Conservation (phyloP, 2,888 invertebrate species). For the Hyposoter didymator region DNA sequence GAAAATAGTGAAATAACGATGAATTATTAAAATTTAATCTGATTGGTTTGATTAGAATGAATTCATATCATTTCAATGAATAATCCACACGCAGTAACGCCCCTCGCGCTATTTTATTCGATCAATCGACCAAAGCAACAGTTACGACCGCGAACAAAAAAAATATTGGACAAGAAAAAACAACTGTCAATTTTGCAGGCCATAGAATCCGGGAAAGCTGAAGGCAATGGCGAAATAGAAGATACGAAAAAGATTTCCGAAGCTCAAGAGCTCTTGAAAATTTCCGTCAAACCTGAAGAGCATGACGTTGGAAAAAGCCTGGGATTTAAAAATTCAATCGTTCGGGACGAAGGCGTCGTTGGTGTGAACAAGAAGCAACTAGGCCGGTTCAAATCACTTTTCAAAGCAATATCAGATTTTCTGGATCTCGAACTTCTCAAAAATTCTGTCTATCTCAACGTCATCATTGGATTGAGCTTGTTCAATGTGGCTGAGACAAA, state of each 20-base stretch:
- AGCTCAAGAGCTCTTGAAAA: constrained; percentile 52
- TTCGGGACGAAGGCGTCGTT: constrained; percentile 4
- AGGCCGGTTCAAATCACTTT: constrained; percentile 25
- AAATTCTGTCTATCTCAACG: constrained; percentile 74
- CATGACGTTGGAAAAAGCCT: not conserved
- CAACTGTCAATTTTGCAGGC: constrained; percentile 46
- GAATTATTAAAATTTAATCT: not conserved
- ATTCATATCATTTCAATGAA: not conserved
- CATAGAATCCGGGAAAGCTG: constrained; percentile 33
- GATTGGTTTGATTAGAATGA: not conserved
- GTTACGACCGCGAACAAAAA: constrained; percentile 12
- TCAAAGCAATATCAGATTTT: constrained; percentile 64
- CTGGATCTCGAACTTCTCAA: constrained; percentile 76
- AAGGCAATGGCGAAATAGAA: constrained; percentile 12
- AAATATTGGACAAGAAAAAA: constrained; percentile 35
- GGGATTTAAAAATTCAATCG: constrained; percentile 26
- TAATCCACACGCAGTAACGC: constrained; percentile 54
- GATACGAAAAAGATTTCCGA: constrained; percentile 32
- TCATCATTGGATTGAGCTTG: constrained; percentile 82
- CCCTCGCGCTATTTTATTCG: constrained; percentile 34
- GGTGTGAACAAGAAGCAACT: not conserved
- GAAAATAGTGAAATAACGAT: constrained; percentile 42
- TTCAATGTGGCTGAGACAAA: constrained; percentile 85
- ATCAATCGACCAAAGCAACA: constrained; percentile 19
- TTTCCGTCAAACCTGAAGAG: constrained; percentile 17